These are phyloP conservation scores for Zaprionus lachaisei DNA, from an alignment of 1,140 invertebrate species.

Conservation along the genomic window DNA sequence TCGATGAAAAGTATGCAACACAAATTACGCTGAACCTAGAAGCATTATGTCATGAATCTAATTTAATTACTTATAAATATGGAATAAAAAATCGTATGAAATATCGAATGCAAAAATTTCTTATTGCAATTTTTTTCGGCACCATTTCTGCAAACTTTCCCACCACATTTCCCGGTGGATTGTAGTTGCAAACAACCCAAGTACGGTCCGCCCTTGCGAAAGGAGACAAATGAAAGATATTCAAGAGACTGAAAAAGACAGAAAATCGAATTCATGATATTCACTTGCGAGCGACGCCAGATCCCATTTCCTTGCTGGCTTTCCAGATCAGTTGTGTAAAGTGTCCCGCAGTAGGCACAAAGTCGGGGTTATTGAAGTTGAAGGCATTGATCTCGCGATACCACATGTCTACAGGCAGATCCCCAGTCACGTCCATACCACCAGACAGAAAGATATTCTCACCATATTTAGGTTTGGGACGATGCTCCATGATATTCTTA, in stretches of 20 bases:
- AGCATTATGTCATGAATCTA: no score
- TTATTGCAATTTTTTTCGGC: conserved; percentile 67
- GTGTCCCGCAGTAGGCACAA: conserved; percentile 85
- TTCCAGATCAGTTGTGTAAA: conserved; percentile 91
- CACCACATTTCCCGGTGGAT: conserved; percentile 90
- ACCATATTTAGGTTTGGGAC: conserved; percentile 67
- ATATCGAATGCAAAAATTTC: neutral
- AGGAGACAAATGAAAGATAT: neutral
- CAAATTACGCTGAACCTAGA: no score
- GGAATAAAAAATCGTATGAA: neutral
- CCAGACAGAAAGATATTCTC: conserved; percentile 74
- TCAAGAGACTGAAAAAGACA: neutral
- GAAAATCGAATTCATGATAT: neutral
- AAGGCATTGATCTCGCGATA: conserved; percentile 87
- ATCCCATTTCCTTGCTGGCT: conserved; percentile 88
- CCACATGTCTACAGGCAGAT: conserved; percentile 87
- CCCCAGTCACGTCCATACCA: conserved; percentile 85
- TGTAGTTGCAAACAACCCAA: conserved; percentile 90
- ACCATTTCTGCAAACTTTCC: conserved; percentile 89
- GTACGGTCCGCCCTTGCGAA: conserved; percentile 62
- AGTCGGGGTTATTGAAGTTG: conserved; percentile 84
- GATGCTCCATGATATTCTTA: conserved; percentile 64
- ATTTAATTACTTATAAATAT: no score
- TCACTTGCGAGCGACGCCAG: conserved; percentile 86
- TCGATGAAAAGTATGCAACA: no score